Conservation (phyloP, 2,888 invertebrate species). For the Idaea biselata region DNA sequence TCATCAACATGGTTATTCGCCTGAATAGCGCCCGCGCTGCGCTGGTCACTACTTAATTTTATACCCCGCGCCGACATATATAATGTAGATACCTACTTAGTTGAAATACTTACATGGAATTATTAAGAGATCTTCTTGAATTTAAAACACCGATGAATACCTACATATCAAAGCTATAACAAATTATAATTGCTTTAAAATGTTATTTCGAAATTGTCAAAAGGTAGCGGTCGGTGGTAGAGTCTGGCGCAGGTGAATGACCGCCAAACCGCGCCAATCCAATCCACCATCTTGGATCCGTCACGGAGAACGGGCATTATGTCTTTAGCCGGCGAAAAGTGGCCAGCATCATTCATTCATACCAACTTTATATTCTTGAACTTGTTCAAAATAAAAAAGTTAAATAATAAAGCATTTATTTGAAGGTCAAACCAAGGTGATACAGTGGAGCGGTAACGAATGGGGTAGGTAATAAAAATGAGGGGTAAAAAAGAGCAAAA, state of each 20-base stretch:
- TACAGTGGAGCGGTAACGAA: too few relatives aligned
- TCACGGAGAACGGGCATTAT: constrained; percentile 73
- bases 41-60: too few relatives aligned
- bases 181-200: constrained; percentile 9
- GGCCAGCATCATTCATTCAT: constrained; percentile 40
- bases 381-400: neutral
- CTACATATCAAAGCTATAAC: neutral
- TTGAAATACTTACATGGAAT: neutral
- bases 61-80: too few relatives aligned
- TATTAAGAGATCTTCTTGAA: too few relatives aligned
- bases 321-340: constrained; percentile 56
- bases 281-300: constrained; percentile 75
- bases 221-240: constrained; percentile 50
- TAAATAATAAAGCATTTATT: too few relatives aligned
- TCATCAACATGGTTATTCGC: too few relatives aligned
- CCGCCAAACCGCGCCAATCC: constrained; percentile 75
- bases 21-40: too few relatives aligned
- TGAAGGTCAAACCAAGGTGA: too few relatives aligned
- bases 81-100: too few relatives aligned
- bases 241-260: constrained; percentile 69
- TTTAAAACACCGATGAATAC: neutral
- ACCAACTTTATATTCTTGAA: constrained; percentile 16
- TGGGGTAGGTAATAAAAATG: too few relatives aligned
- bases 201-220: constrained; percentile 47
- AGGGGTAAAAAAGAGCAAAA: too few relatives aligned